Percentiles rank a stretch among this genome's conserved stretches.
These are phyloP conservation scores for Mesocentrotus franciscanus DNA, from an alignment of 53 echinoderm and acorn worm genomes.

Conservation along the genomic window DNA sequence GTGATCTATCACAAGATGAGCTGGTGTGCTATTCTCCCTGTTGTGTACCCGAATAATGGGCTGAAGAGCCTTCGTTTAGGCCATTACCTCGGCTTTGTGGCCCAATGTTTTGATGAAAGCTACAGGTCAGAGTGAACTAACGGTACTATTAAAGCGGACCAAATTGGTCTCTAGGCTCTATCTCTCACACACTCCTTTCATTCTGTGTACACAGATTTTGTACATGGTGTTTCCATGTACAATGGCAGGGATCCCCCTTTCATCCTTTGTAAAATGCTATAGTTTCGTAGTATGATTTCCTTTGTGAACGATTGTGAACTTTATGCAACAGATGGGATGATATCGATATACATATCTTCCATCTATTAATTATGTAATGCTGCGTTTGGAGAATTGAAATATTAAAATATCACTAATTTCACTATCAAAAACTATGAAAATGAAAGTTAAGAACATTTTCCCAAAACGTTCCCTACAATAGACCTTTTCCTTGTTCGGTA, in stretches of 20 bases:
- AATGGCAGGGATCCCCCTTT: background rate
- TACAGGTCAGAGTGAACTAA: background rate
- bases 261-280: background rate
- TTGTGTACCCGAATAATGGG: background rate
- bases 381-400: background rate
- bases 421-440: background rate
- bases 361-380: background rate
- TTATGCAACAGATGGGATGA: background rate
- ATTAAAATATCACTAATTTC: background rate
- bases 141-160: background rate
- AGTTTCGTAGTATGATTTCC: background rate
- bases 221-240: background rate
- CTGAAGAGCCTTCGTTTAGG: slow-evolving; percentile 45
- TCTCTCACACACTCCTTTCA: background rate
- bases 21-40: slow-evolving; percentile 11
- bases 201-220: background rate
- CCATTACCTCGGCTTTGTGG: slow-evolving; percentile 29
- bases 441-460: too few species aligned
- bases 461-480: too few species aligned
- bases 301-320: background rate
- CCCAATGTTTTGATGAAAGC: background rate
- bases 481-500: too few species aligned
- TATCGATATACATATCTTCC: background rate
- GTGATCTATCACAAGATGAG: background rate
- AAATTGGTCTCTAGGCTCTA: background rate